phyloP scores from a whole-genome alignment of 1,140 invertebrate genomes.

The Drosophila persimilis region DNA sequence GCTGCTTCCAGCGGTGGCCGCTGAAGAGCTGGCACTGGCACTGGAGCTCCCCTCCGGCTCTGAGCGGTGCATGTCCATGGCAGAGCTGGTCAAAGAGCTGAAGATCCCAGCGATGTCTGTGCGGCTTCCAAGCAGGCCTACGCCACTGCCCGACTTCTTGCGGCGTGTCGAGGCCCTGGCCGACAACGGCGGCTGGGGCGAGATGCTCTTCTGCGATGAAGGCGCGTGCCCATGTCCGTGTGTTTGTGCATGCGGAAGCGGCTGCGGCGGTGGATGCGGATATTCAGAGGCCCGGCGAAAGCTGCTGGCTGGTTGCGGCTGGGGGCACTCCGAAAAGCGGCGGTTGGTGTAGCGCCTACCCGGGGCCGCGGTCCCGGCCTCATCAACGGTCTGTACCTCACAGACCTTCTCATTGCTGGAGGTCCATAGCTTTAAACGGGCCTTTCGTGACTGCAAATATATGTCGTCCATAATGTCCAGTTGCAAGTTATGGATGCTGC shows the following conservation, averaged over 20 bases:
- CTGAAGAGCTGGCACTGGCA: constrained; percentile 55
- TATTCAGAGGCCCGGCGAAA: constrained; percentile 88
- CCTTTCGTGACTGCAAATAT: constrained; percentile 89
- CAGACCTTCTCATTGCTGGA: constrained; percentile 91
- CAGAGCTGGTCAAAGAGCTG: constrained; percentile 87
- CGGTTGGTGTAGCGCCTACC: constrained; percentile 86
- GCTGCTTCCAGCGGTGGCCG: constrained; percentile 46
- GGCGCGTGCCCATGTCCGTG: too few relatives aligned
- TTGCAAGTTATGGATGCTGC: constrained; percentile 91
- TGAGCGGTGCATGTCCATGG: constrained; percentile 89
- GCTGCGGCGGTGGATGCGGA: constrained; percentile 83
- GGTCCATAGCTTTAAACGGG: constrained; percentile 90
- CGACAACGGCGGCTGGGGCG: constrained; percentile 78
- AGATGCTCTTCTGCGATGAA: constrained; percentile 48
- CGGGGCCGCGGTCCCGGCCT: constrained; percentile 84
- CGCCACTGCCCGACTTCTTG: constrained; percentile 77
- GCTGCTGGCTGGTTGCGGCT: constrained; percentile 83
- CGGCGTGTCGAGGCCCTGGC: constrained; percentile 72
- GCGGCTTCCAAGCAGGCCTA: constrained; percentile 88
- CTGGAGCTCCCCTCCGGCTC: constrained; percentile 80
- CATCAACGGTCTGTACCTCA: constrained; percentile 90
- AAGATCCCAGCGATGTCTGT: constrained; percentile 89
- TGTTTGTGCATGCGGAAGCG: constrained; percentile 65
- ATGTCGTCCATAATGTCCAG: constrained; percentile 94
- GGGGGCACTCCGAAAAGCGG: constrained; percentile 89